Evolutionary conservation across 2,888 invertebrate species (phyloP), one percentile per base, ranked within the genome.

Genomic region (Macrosiphum euphorbiae): DNA sequence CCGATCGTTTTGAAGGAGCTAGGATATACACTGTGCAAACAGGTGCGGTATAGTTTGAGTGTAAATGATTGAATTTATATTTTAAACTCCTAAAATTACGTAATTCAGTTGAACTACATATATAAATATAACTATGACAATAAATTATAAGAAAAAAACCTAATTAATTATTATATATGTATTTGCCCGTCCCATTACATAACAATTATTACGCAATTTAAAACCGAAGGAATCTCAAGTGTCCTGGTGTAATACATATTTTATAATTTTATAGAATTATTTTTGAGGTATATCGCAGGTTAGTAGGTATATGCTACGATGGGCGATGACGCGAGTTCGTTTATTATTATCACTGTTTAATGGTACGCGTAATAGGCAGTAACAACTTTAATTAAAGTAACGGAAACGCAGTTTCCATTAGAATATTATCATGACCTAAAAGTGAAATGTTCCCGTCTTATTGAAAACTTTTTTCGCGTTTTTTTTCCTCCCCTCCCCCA

Each of bases 401-500:
- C 47, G 7, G 47, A 47, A 92, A 92, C 52, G 28, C 35, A 4
- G 67, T 88, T 88, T 41, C 41, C 88, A 52, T 92, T 92, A 88
- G 88, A 88, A 88, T 92, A 88, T 88, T 92, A 67, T 61, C 50
- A n/a, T 52, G 84, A 44, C n/a, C 28, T n/a, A 58, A 55, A 55
- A 85, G 91, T n/a, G 91, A 91, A 91, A 85, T 50, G 85, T 85
- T 91, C 58, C 20, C n/a, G 10, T 84, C 28, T 41, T 67, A 41
- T 26, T 13, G 55, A 85, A 91, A 91, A 44, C 11, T 85, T 85
- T 91, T 52, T 67, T 10, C 47, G 44, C 1, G 11, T 5, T 88
- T 35, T 52, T 44, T 24, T 3, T 24, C 13, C 4, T 20, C 26
- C 16, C 4, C 41, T 13, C 8, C 58, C 28, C 26, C 26, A 5